Evolutionary conservation across 2,888 invertebrate genomes (phyloP).

Genomic region (Panopea generosa): DNA sequence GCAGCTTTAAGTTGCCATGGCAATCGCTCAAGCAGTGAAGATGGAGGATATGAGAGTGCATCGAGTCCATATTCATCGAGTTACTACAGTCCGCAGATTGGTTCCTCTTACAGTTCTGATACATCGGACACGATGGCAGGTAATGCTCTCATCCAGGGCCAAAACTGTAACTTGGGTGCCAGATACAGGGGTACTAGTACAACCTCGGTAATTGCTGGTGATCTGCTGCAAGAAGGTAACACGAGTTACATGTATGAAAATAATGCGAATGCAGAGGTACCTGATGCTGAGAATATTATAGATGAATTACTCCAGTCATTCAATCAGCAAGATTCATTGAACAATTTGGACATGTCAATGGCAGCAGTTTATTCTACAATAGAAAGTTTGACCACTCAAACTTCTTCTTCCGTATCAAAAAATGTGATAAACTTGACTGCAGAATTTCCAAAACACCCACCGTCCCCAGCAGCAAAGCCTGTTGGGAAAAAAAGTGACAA

Average conservation of each 20-base stretch:
- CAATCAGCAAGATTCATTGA: conserved; percentile 16
- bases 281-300: conserved; percentile 34
- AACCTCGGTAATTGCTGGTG: not conserved
- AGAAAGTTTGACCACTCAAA: conserved; percentile 43
- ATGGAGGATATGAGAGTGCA: conserved; percentile 59
- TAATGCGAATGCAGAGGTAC: conserved; percentile 10
- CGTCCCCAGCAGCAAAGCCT: not conserved
- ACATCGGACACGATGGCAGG: not conserved
- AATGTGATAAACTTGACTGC: conserved; percentile 13
- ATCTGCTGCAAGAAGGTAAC: conserved; percentile 6
- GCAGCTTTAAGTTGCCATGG: not conserved
- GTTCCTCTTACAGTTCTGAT: conserved; percentile 19
- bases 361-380: conserved; percentile 47
- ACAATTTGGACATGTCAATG: conserved; percentile 35
- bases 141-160: conserved; percentile 22
- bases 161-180: conserved; percentile 35
- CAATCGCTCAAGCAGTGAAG: conserved; percentile 22
- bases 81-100: conserved; percentile 40
- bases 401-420: conserved; percentile 20
- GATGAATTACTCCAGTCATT: conserved; percentile 47
- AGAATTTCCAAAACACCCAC: not conserved
- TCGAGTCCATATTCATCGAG: conserved; percentile 46
- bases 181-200: conserved; percentile 12
- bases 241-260: not conserved
- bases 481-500: conserved; percentile 22